A percentile compares a stretch with the other conserved stretches of the same genome.
Conservation (phyloP, 2,888 invertebrate species). For the Oegoconia quadripuncta region DNA sequence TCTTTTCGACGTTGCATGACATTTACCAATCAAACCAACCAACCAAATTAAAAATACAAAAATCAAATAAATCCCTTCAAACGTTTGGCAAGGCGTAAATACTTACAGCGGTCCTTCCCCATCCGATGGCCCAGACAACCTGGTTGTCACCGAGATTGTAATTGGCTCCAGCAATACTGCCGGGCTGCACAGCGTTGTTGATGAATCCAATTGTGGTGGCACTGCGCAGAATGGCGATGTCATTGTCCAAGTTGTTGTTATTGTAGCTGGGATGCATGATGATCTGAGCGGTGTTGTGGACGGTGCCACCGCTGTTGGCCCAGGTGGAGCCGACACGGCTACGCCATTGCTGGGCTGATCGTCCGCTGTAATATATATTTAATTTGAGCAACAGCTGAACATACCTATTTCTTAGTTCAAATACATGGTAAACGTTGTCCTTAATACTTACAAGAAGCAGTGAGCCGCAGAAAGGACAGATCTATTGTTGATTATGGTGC, state of each 20-base stretch:
- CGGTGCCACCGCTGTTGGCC: conserved; percentile 38
- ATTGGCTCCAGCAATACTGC: conserved; percentile 34
- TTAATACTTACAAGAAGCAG: conserved; percentile 32
- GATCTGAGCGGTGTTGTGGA: conserved; percentile 22
- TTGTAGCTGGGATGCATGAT: conserved; percentile 46
- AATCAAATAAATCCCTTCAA: no score
- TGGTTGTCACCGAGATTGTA: conserved; percentile 40
- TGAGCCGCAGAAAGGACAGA: conserved; percentile 41
- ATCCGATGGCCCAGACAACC: conserved; percentile 55
- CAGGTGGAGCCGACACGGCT: conserved; percentile 35
- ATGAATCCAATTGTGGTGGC: conserved; percentile 25
- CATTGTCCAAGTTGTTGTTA: conserved; percentile 28
- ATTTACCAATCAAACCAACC: no score
- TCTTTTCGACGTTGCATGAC: no score
- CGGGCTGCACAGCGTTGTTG: conserved; percentile 27
- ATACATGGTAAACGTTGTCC: neutral
- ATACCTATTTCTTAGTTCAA: neutral
- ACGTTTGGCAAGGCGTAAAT: no score
- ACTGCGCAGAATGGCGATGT: conserved; percentile 46
- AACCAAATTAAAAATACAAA: no score
- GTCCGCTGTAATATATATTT: neutral
- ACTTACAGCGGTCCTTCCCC: conserved; percentile 50
- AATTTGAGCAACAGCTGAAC: neutral
- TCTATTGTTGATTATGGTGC: conserved; percentile 30
- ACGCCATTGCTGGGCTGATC: conserved; percentile 13